Percentiles rank a stretch among this genome's conserved stretches.
These are phyloP conservation scores for Bubalus kerabau DNA, from an alignment of 2,113 vertebrate genomes.

Conservation along the genomic window DNA sequence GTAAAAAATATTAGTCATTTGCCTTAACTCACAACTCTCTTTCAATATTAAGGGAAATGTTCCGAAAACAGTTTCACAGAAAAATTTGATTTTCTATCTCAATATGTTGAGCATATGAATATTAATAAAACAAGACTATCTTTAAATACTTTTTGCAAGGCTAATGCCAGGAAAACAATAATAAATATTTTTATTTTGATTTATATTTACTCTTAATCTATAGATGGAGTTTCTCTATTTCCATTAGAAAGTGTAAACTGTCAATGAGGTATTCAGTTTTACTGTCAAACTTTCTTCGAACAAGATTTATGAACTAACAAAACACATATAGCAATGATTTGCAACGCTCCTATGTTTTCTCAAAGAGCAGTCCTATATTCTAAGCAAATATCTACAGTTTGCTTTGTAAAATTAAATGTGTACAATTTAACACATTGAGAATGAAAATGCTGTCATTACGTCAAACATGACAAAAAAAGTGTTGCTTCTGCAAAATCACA, in stretches of 20 bases:
- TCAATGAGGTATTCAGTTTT: not conserved
- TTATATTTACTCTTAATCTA: not conserved
- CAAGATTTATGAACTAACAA: not conserved
- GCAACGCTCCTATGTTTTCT: not conserved
- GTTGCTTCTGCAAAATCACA: not conserved
- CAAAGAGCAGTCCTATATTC: not conserved
- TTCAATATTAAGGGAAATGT: not conserved
- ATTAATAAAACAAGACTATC: not conserved
- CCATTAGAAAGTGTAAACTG: not conserved
- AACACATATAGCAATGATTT: not conserved
- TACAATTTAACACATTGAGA: not conserved
- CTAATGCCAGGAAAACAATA: not conserved
- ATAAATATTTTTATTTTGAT: not conserved
- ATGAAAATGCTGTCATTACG: not conserved
- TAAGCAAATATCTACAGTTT: not conserved
- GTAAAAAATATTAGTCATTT: not conserved
- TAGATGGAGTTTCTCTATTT: not conserved
- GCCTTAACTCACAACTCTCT: not conserved
- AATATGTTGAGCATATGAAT: not conserved
- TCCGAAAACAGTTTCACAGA: not conserved
- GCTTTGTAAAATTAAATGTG: constrained; percentile 22
- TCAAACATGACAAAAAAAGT: not conserved
- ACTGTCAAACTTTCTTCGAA: not conserved
- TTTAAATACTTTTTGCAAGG: not conserved
- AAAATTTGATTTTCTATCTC: not conserved